A percentile compares a stretch with the other conserved stretches of the same genome.
These are phyloP conservation scores for Nyctibius bracteatus DNA, from an alignment of 2,113 vertebrate species.

Conservation along the genomic window DNA sequence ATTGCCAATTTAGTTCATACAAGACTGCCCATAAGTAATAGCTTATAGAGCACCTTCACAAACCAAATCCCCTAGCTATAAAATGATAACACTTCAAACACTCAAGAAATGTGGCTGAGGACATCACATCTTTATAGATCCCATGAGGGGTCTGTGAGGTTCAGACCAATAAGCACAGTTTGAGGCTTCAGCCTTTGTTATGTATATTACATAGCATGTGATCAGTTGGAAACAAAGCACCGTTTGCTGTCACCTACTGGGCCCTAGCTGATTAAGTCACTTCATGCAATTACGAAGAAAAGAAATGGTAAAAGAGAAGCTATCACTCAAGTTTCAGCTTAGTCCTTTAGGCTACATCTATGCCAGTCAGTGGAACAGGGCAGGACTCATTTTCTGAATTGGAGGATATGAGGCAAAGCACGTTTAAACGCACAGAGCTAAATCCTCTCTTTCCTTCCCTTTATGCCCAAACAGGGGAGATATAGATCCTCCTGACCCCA, in stretches of 20 bases:
- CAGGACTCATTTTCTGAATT: background rate
- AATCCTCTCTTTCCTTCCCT: background rate
- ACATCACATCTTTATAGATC: background rate
- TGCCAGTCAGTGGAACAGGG: background rate
- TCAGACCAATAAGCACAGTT: background rate
- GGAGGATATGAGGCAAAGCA: background rate
- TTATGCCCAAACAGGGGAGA: background rate
- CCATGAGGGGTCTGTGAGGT: background rate
- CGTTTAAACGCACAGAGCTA: background rate
- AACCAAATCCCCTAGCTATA: background rate
- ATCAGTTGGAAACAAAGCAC: background rate
- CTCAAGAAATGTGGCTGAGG: background rate
- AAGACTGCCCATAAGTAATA: background rate
- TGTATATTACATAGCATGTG: background rate
- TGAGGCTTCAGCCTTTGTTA: background rate
- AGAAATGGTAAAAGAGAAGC: background rate
- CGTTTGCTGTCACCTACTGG: background rate
- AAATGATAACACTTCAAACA: background rate
- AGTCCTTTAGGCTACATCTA: background rate
- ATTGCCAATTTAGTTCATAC: constrained; percentile 7
- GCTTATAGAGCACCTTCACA: background rate
- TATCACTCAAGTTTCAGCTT: background rate
- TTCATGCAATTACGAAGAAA: background rate
- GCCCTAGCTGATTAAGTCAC: background rate
- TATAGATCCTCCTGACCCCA: background rate